A percentile compares a stretch with the other conserved stretches of the same genome.
These are phyloP conservation scores for Papilio polyxenes DNA, from an alignment of 1,140 invertebrate species.

Conservation along the genomic window DNA sequence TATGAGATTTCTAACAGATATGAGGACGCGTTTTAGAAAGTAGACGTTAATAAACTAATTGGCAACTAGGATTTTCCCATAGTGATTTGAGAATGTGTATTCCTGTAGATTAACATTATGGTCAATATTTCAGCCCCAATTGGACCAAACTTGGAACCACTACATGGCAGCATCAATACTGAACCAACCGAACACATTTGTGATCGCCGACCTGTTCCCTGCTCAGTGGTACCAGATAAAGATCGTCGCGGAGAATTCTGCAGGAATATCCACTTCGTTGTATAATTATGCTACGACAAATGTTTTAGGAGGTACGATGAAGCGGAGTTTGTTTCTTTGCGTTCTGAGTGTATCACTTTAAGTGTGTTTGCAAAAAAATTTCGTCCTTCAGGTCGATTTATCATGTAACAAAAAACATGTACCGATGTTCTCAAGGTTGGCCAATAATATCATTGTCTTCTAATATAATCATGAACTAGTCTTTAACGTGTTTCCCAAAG, in stretches of 20 bases:
- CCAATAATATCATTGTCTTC: no score
- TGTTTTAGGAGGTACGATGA: slow-evolving; percentile 84
- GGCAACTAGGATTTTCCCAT: background rate
- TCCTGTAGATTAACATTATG: background rate
- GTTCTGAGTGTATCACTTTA: no score
- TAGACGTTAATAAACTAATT: background rate
- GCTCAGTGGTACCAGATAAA: slow-evolving; percentile 90
- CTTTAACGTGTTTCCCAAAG: no score
- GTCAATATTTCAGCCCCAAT: slow-evolving; percentile 51
- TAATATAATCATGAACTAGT: no score
- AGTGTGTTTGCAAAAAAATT: no score
- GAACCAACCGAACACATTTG: slow-evolving; percentile 74
- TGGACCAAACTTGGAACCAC: slow-evolving; percentile 56
- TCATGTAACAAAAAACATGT: background rate
- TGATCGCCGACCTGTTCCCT: slow-evolving; percentile 85
- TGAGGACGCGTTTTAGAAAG: no score
- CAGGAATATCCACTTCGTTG: slow-evolving; percentile 85
- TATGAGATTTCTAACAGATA: no score
- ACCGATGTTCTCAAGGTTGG: no score
- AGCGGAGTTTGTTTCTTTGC: no score
- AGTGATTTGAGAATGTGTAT: no score
- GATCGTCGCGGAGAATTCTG: slow-evolving; percentile 89
- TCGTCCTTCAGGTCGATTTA: background rate
- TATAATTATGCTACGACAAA: slow-evolving; percentile 91
- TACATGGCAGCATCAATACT: slow-evolving; percentile 53